A percentile compares a stretch with the other conserved stretches of the same genome.
Conservation (phyloP, 2,888 invertebrate species). For the Callimorpha dominula region DNA sequence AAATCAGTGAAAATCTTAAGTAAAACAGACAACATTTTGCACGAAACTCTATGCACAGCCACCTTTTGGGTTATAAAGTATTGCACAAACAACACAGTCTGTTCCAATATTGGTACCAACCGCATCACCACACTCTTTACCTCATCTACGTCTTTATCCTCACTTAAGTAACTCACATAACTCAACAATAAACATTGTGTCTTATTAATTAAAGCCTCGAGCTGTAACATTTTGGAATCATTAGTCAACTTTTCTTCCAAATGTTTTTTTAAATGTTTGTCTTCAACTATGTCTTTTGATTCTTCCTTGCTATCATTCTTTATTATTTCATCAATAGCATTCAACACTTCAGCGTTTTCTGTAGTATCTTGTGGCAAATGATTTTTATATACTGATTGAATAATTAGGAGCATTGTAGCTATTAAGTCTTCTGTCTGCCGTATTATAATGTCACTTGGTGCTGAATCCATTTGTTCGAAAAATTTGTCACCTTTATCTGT, state of each 20-base stretch:
- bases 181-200: slow-evolving; percentile 71
- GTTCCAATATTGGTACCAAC: slow-evolving; percentile 91
- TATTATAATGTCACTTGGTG: slow-evolving; percentile 56
- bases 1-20: slow-evolving; percentile 95
- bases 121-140: slow-evolving; percentile 75
- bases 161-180: slow-evolving; percentile 77
- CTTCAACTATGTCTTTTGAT: slow-evolving; percentile 84
- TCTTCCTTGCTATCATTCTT: slow-evolving; percentile 71
- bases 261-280: slow-evolving; percentile 89
- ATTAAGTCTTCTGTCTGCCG: slow-evolving; percentile 73
- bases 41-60: slow-evolving; percentile 91
- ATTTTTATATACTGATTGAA: slow-evolving; percentile 78
- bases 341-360: slow-evolving; percentile 68
- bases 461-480: neutral
- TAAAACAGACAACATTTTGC: slow-evolving; percentile 94
- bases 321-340: slow-evolving; percentile 74
- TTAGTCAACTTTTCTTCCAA: slow-evolving; percentile 88
- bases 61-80: slow-evolving; percentile 93
- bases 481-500: slow-evolving; percentile 47
- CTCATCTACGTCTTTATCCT: slow-evolving; percentile 54
- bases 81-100: slow-evolving; percentile 91
- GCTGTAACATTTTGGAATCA: slow-evolving; percentile 88
- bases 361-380: slow-evolving; percentile 66
- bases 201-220: slow-evolving; percentile 79
- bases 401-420: slow-evolving; percentile 69